A percentile compares a stretch with the other conserved stretches of the same genome.
Conservation (phyloP, 2,113 vertebrate genomes). For the Nematolebias whitei region DNA sequence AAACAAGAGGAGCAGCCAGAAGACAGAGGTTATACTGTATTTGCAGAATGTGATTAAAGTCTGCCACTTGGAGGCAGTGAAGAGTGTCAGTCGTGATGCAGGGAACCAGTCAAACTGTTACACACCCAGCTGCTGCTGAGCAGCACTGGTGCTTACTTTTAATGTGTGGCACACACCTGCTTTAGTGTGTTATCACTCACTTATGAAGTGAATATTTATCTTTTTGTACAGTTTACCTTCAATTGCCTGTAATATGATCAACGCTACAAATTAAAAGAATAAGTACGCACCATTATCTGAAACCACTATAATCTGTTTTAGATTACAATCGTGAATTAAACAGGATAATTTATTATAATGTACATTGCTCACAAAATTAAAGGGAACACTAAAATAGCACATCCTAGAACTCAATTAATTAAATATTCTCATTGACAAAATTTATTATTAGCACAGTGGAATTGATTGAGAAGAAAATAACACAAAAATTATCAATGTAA, state of each 20-base stretch:
- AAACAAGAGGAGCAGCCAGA: neutral
- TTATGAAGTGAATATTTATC: neutral
- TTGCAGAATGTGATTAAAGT: neutral
- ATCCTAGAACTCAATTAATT: no score
- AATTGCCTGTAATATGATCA: neutral
- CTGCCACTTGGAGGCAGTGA: constrained; percentile 22
- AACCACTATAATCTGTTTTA: neutral
- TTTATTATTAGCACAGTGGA: no score
- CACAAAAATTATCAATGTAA: no score
- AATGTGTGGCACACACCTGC: neutral
- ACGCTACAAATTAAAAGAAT: neutral
- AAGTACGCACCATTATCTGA: neutral
- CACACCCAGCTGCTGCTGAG: neutral
- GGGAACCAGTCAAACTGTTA: constrained; percentile 7
- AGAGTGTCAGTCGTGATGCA: neutral
- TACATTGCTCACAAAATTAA: no score
- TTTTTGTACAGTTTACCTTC: neutral
- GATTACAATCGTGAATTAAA: neutral
- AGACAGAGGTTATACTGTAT: neutral
- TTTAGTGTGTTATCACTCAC: neutral
- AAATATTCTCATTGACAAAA: no score
- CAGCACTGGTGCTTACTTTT: neutral
- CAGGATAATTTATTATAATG: neutral
- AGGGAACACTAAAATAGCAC: no score
- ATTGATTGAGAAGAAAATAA: no score